Evolutionary conservation across 37 sponge, comb jelly and placozoan species (phyloP).

Genomic region (Eunapius fragilis): DNA sequence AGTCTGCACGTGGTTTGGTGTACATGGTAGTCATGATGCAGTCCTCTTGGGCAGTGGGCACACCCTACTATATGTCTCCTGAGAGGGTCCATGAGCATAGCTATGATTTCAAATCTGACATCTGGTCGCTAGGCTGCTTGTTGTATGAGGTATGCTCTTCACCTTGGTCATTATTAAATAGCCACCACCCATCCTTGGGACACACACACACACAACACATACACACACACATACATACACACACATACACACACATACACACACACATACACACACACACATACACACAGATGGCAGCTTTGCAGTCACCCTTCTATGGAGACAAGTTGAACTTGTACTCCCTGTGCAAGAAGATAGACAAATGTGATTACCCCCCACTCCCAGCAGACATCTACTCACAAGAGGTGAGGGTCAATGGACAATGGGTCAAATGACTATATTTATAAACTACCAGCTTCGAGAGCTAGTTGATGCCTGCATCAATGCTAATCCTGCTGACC

Average conservation of each 20-base stretch:
- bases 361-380: slow-evolving; percentile 99
- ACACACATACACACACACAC: too few relatives aligned
- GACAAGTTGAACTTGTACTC: slow-evolving; percentile 99
- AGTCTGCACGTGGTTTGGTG: background rate
- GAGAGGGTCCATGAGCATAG: slow-evolving; percentile 98
- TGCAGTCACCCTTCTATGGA: slow-evolving; percentile 99
- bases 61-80: slow-evolving; percentile 99
- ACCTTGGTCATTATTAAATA: too few relatives aligned
- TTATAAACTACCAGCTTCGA: slow-evolving; percentile 68
- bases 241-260: too few relatives aligned
- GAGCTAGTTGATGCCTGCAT: slow-evolving; percentile 88
- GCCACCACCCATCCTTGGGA: too few relatives aligned
- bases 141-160: slow-evolving; percentile 82
- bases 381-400: slow-evolving; percentile 93
- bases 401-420: slow-evolving; percentile 70
- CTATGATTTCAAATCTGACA: slow-evolving; percentile 97
- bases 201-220: too few relatives aligned
- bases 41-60: slow-evolving; percentile 97
- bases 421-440: background rate
- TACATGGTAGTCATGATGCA: background rate
- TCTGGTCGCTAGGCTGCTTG: slow-evolving; percentile 99
- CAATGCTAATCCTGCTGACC: slow-evolving; percentile 85
- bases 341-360: slow-evolving; percentile 97
- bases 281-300: slow-evolving; percentile 82
- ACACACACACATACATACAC: too few relatives aligned